Evolutionary conservation across 1,140 invertebrate species (phyloP).

Genomic region (Heliconius nattereri): DNA sequence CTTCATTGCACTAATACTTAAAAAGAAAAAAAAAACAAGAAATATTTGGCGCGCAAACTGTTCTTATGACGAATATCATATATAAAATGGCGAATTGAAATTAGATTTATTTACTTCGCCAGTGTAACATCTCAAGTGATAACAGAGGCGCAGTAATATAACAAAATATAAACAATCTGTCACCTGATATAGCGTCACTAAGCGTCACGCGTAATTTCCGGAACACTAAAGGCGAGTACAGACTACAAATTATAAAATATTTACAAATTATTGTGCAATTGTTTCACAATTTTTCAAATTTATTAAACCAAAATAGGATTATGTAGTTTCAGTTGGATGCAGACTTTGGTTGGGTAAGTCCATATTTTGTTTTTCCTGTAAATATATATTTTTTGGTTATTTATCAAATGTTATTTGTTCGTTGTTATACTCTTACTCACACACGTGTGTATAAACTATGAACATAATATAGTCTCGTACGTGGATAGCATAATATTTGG

Average conservation of each 20-base stretch:
- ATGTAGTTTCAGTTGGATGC: background rate
- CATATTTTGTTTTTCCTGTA: background rate
- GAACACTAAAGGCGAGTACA: background rate
- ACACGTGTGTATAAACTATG: background rate
- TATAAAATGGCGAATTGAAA: conserved; percentile 1
- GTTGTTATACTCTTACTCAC: background rate
- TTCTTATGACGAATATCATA: background rate
- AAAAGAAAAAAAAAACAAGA: too few species aligned
- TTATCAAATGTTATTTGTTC: background rate
- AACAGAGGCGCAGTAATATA: background rate
- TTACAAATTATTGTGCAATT: conserved; percentile 26
- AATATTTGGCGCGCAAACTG: too few species aligned
- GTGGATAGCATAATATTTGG: background rate
- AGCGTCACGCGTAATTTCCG: conserved; percentile 3
- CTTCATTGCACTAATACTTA: too few species aligned
- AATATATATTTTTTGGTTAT: background rate
- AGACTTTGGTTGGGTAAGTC: conserved; percentile 12
- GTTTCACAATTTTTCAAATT: conserved; percentile 16
- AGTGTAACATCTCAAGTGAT: background rate
- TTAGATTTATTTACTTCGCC: background rate
- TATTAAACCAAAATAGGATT: background rate
- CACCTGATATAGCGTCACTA: background rate
- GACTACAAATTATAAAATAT: background rate
- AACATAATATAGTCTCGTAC: background rate
- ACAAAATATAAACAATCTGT: background rate